Conservation (phyloP, 2,113 vertebrate species). For the Barbus barbus region DNA sequence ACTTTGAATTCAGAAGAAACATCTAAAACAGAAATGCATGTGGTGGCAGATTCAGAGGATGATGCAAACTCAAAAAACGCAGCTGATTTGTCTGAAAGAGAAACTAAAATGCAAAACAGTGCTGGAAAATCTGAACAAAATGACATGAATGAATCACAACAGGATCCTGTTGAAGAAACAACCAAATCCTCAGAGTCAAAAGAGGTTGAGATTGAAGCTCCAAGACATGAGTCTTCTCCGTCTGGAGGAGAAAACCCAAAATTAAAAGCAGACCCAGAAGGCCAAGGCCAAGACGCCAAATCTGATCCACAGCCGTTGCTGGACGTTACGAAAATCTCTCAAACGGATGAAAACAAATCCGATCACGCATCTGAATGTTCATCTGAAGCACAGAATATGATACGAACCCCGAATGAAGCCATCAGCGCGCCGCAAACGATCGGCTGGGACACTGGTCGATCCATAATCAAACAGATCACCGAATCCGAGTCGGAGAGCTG, state of each 20-base stretch:
- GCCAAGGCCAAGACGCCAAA: background rate
- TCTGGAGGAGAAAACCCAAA: background rate
- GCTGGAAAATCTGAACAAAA: constrained; percentile 30
- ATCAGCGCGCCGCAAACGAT: background rate
- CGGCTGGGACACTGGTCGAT: constrained; percentile 37
- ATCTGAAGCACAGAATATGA: background rate
- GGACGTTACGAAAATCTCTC: constrained; percentile 3
- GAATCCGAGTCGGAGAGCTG: constrained; percentile 44
- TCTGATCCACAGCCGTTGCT: constrained; percentile 1
- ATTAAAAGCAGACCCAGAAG: background rate
- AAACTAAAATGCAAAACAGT: constrained; percentile 32
- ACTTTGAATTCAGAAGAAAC: background rate
- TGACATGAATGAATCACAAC: background rate
- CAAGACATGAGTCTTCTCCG: background rate
- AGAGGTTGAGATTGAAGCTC: background rate
- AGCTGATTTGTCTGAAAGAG: constrained; percentile 15
- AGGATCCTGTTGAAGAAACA: background rate
- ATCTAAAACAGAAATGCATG: background rate
- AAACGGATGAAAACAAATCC: background rate
- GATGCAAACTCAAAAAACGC: constrained; percentile 20
- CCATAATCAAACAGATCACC: constrained; percentile 43
- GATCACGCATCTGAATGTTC: background rate
- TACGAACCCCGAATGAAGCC: background rate
- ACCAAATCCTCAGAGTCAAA: constrained; percentile 5
- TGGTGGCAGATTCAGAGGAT: background rate